Percentiles rank a stretch among this genome's conserved stretches.
Evolutionary conservation across 2,797 vertebrate genomes (phyloP).

Genomic region (Bovichtus variegatus): DNA sequence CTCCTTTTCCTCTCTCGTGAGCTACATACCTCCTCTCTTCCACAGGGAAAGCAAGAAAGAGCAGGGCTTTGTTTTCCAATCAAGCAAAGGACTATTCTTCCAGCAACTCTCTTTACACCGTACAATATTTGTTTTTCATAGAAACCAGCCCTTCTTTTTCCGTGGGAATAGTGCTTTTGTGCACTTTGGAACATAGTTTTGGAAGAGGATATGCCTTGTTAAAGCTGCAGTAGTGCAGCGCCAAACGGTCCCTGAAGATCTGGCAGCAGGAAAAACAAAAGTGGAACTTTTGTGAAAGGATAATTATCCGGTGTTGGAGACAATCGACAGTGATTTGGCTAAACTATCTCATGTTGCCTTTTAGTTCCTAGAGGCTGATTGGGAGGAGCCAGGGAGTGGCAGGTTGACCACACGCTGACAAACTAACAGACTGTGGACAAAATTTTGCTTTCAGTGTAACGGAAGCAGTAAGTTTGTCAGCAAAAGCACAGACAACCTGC

Average conservation of each 20-base stretch:
- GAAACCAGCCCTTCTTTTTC: not conserved
- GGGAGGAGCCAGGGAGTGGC: constrained; percentile 50
- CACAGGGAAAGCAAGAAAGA: constrained; percentile 20
- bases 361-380: constrained; percentile 22
- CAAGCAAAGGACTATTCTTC: constrained; percentile 29
- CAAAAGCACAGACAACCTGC: constrained; percentile 12
- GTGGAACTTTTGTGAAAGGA: constrained; percentile 30
- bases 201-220: constrained; percentile 6
- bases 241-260: constrained; percentile 18
- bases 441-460: constrained; percentile 31
- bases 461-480: constrained; percentile 13
- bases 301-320: constrained; percentile 8
- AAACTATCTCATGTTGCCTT: constrained; percentile 22
- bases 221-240: not conserved
- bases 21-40: constrained; percentile 30
- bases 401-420: constrained; percentile 39
- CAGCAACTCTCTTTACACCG: not conserved
- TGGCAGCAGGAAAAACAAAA: constrained; percentile 7
- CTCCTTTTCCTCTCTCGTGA: not conserved
- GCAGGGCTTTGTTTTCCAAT: constrained; percentile 26
- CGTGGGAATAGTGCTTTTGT: not conserved
- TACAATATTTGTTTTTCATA: constrained; percentile 13
- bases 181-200: constrained; percentile 19
- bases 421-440: constrained; percentile 20
- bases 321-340: constrained; percentile 23